Evolutionary conservation across 2,888 invertebrate genomes (phyloP).

Genomic region (Drosophila stalkeri): DNA sequence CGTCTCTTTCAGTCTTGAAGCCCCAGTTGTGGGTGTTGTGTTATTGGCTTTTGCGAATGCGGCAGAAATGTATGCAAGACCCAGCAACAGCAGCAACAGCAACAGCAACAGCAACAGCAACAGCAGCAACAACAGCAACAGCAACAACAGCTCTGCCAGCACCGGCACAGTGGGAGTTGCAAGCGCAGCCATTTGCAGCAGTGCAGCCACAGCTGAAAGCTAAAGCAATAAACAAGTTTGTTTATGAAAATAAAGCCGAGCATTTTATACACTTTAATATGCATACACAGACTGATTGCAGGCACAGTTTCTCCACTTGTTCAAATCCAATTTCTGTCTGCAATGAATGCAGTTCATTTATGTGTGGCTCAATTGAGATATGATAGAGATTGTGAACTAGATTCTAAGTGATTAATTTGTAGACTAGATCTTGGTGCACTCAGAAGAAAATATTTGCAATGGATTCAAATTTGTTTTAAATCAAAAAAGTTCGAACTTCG

Average conservation of each 20-base stretch:
- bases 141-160: background rate
- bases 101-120: background rate
- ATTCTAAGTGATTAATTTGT: background rate
- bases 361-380: background rate
- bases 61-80: constrained; percentile 67
- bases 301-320: background rate
- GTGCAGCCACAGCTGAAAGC: constrained; percentile 19
- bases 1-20: constrained; percentile 11
- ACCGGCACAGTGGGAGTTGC: constrained; percentile 63
- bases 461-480: background rate
- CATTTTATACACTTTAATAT: constrained; percentile 29
- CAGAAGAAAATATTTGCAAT: background rate
- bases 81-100: constrained; percentile 3
- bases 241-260: constrained; percentile 51
- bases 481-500: too few relatives aligned
- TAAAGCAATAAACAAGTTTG: constrained; percentile 66
- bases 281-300: constrained; percentile 3
- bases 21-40: constrained; percentile 74
- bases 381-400: background rate
- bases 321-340: background rate
- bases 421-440: too few relatives aligned
- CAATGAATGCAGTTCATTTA: background rate
- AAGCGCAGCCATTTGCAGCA: constrained; percentile 55
- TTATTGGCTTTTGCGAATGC: constrained; percentile 77
- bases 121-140: constrained; percentile 4